phyloP scores from a whole-genome alignment of 2,113 vertebrate genomes.

The Hippocampus barbouri region DNA sequence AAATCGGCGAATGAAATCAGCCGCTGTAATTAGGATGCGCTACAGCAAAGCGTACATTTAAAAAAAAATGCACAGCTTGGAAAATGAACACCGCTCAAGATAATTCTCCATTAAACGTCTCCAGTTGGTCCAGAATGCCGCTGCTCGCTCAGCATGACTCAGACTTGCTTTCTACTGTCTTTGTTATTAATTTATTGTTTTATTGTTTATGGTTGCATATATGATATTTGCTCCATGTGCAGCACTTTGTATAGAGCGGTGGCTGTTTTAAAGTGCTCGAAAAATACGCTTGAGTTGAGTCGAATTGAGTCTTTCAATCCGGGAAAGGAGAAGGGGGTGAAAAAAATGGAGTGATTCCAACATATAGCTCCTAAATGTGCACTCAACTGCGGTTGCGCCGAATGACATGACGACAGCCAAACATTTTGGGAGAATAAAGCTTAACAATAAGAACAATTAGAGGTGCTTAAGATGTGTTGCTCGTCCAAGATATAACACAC shows the following conservation, averaged over 20 bases:
- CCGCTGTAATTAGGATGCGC: constrained; percentile 16
- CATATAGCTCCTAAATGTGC: not conserved
- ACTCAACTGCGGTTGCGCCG: not conserved
- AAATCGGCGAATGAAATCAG: not conserved
- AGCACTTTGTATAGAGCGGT: no score
- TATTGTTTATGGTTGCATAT: no score
- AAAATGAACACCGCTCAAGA: not conserved
- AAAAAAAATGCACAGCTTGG: not conserved
- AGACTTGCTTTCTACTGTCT: no score
- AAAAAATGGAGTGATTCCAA: not conserved
- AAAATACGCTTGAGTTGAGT: no score
- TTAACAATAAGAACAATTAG: not conserved
- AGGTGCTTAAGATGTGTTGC: not conserved
- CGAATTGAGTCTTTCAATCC: no score
- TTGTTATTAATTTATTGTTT: no score
- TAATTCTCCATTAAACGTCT: no score
- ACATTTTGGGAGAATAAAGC: not conserved
- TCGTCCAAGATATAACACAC: not conserved
- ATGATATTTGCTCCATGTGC: no score
- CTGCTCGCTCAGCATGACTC: no score
- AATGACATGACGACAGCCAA: not conserved
- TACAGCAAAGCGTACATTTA: not conserved
- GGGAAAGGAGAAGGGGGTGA: no score
- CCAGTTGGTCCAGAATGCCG: no score
- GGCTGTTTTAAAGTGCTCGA: no score